phyloP scores from a whole-genome alignment of 2,113 vertebrate genomes.

The Leucoraja erinaceus region DNA sequence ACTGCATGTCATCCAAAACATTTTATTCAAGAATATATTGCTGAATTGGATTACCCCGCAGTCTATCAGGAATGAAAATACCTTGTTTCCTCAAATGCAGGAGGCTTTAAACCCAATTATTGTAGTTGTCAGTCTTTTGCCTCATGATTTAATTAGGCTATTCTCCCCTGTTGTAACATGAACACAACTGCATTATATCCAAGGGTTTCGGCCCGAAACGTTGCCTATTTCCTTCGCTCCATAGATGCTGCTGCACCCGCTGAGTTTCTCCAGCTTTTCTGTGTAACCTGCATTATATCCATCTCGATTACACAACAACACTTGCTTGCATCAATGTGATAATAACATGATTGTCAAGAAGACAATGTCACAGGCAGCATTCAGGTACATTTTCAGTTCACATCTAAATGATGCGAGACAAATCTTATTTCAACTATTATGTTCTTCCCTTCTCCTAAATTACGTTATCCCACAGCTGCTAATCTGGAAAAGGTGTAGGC shows the following conservation, averaged over 20 bases:
- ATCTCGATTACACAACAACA: background rate
- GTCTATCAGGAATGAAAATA: background rate
- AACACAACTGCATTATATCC: background rate
- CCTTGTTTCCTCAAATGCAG: background rate
- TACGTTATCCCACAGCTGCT: background rate
- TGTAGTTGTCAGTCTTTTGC: background rate
- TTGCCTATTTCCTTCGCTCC: no score
- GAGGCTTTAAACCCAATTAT: background rate
- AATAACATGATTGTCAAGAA: background rate
- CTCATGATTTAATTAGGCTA: background rate
- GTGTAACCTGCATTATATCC: background rate
- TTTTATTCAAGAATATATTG: background rate
- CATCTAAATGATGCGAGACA: background rate
- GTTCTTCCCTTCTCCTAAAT: background rate
- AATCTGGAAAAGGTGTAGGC: background rate
- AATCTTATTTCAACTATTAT: background rate
- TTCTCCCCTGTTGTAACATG: background rate
- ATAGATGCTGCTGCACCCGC: no score
- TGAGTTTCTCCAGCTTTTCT: no score
- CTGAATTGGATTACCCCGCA: background rate
- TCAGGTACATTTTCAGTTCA: background rate
- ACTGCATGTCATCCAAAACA: background rate
- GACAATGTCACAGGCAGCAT: background rate
- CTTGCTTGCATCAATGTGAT: background rate
- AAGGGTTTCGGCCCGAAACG: no score